Percentiles rank a stretch among this genome's conserved stretches.
Conservation (phyloP, 2,113 vertebrate species). For the Carassius carassius region DNA sequence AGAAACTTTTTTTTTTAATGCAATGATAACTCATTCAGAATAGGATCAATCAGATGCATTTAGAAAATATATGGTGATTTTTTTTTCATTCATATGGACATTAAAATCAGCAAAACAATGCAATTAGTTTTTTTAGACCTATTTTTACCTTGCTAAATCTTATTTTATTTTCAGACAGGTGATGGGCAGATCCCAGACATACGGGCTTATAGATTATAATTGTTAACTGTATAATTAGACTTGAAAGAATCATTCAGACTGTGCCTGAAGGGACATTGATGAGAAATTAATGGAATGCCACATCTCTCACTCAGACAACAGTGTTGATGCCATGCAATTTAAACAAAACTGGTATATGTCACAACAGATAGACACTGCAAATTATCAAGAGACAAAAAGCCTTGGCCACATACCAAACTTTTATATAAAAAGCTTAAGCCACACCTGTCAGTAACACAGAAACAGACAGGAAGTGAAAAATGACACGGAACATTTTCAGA, state of each 20-base stretch:
- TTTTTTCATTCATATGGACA: background rate
- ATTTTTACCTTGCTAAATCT: background rate
- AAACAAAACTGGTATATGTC: slow-evolving; percentile 24
- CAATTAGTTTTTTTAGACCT: background rate
- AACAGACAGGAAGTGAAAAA: slow-evolving; percentile 6
- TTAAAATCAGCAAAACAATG: background rate
- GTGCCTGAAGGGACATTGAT: slow-evolving; percentile 8
- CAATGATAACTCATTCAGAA: background rate
- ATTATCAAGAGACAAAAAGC: slow-evolving; percentile 8
- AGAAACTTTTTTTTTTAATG: background rate
- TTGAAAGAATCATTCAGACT: slow-evolving; percentile 1
- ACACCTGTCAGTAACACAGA: background rate
- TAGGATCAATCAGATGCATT: background rate
- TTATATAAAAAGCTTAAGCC: background rate
- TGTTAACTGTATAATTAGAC: slow-evolving; percentile 14
- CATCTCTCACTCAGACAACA: background rate
- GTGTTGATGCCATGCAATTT: background rate
- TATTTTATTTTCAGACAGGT: background rate
- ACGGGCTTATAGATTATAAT: slow-evolving; percentile 20
- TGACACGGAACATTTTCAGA: background rate
- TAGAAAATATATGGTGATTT: background rate
- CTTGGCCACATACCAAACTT: slow-evolving; percentile 5
- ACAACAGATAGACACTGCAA: slow-evolving; percentile 22
- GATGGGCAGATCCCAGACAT: background rate
- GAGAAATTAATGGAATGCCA: slow-evolving; percentile 24